Evolutionary conservation across 2,888 invertebrate species (phyloP).

Genomic region (Thymelicus lineola): DNA sequence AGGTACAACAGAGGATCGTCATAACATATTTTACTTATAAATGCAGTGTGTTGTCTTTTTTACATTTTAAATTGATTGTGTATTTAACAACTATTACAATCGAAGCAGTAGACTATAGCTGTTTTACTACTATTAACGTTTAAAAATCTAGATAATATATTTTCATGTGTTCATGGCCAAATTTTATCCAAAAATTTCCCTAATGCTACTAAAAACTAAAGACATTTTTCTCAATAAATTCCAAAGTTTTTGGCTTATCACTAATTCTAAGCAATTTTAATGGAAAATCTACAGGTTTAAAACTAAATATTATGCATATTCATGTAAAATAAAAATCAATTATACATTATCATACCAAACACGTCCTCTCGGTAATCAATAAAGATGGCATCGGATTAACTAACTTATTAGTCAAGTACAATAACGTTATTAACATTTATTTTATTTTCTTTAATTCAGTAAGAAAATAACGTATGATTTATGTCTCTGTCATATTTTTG

Average conservation of each 20-base stretch:
- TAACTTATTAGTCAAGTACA: conserved; percentile 21
- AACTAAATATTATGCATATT: not conserved
- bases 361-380: conserved; percentile 7
- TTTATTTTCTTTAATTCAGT: conserved; percentile 8
- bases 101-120: no score
- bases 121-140: no score
- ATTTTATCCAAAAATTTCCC: no score
- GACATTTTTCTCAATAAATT: not conserved
- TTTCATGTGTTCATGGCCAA: not conserved
- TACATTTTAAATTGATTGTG: not conserved
- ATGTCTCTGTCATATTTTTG: conserved; percentile 1
- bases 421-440: not conserved
- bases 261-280: not conserved
- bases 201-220: not conserved
- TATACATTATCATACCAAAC: no score
- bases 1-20: no score
- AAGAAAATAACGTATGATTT: conserved; percentile 21
- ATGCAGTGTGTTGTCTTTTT: conserved; percentile 1
- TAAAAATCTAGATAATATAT: not conserved
- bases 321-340: no score
- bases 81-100: no score
- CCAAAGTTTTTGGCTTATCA: not conserved
- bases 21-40: not conserved
- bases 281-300: not conserved
- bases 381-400: conserved; percentile 33